These are phyloP conservation scores for Odontocolon sp. DNA, from an alignment of 2,888 invertebrate species.

Conservation along the genomic window DNA sequence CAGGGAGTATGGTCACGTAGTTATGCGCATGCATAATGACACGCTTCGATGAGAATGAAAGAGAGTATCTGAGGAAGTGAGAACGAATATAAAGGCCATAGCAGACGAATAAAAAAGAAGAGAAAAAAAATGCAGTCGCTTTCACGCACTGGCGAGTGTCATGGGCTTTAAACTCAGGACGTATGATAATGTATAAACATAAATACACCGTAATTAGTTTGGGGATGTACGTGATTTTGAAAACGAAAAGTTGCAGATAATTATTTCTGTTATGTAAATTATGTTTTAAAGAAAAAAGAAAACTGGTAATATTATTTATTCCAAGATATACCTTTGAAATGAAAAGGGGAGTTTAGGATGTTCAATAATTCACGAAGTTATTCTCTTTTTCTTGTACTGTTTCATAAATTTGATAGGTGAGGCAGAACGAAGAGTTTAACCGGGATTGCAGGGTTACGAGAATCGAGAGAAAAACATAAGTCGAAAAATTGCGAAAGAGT, in stretches of 20 bases:
- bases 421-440: not conserved
- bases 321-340: no score
- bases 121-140: slow-evolving; percentile 40
- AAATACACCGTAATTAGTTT: no score
- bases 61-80: slow-evolving; percentile 3
- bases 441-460: not conserved
- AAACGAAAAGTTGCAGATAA: no score
- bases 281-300: no score
- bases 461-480: not conserved
- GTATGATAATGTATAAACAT: no score
- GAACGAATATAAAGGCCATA: slow-evolving; percentile 6
- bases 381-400: no score
- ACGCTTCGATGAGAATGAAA: slow-evolving; percentile 55
- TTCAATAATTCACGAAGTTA: no score
- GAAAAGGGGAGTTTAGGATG: no score
- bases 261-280: no score
- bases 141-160: slow-evolving; percentile 47
- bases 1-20: slow-evolving; percentile 46
- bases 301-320: no score
- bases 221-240: no score
- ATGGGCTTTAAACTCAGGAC: not conserved
- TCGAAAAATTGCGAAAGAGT: not conserved
- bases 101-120: slow-evolving; percentile 1
- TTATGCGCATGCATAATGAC: slow-evolving; percentile 57
- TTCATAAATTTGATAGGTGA: no score